Percentiles rank a stretch among this genome's conserved stretches.
phyloP scores from a whole-genome alignment of 2,888 invertebrate species.

The Archaeoteleia sp. region DNA sequence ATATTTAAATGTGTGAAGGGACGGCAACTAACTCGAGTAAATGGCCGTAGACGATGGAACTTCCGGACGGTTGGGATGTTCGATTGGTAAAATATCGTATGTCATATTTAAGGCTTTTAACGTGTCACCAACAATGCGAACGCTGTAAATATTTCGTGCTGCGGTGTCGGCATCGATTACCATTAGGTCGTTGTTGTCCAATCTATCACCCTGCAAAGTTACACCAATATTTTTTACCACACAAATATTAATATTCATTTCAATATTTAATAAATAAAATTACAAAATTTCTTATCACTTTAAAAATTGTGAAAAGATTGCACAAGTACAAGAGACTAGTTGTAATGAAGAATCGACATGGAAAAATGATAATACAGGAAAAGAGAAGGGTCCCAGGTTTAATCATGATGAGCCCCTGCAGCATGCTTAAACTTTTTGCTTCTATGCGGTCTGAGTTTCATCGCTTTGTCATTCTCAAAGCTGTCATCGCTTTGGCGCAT shows the following conservation, averaged over 20 bases:
- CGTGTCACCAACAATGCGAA: slow-evolving; percentile 70
- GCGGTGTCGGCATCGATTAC: slow-evolving; percentile 74
- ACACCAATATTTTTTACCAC: slow-evolving; percentile 1
- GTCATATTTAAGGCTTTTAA: slow-evolving; percentile 71
- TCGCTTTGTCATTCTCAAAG: slow-evolving; percentile 41
- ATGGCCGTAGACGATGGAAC: slow-evolving; percentile 64
- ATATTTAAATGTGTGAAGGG: no score
- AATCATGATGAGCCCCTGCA: slow-evolving; percentile 65
- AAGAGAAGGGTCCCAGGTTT: slow-evolving; percentile 57
- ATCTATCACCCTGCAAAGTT: slow-evolving; percentile 67
- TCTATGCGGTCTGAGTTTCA: slow-evolving; percentile 17
- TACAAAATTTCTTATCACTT: background rate
- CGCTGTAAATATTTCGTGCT: slow-evolving; percentile 72
- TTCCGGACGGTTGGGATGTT: slow-evolving; percentile 60
- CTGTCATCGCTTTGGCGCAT: slow-evolving; percentile 44
- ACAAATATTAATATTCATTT: no score
- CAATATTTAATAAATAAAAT: no score
- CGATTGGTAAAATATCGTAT: slow-evolving; percentile 67
- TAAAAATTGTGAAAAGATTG: no score
- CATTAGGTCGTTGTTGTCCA: slow-evolving; percentile 71
- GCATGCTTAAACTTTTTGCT: slow-evolving; percentile 45
- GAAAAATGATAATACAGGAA: slow-evolving; percentile 28
- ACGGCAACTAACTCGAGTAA: slow-evolving; percentile 62
- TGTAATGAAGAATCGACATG: slow-evolving; percentile 21
- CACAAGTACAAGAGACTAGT: background rate